These are phyloP conservation scores for Clistopyga incitator DNA, from an alignment of 2,888 invertebrate species.

Conservation along the genomic window DNA sequence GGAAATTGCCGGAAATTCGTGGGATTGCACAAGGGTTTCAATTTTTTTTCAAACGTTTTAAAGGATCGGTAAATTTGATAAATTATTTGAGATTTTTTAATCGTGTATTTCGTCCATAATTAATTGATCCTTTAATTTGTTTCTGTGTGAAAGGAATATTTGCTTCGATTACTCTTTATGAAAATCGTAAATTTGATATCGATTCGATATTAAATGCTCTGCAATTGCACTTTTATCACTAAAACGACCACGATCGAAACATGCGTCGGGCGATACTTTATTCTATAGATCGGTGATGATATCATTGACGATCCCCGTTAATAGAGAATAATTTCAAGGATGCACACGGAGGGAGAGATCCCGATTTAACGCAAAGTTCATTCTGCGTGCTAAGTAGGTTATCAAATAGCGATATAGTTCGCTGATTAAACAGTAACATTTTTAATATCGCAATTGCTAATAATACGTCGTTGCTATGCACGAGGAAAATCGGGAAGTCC, in stretches of 20 bases:
- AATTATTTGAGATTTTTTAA: no score
- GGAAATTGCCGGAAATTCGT: no score
- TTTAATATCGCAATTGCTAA: not conserved
- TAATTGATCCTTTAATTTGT: no score
- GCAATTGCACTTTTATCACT: not conserved
- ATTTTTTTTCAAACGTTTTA: no score
- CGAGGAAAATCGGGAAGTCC: not conserved
- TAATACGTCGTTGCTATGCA: not conserved
- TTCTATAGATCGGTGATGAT: slow-evolving; percentile 49
- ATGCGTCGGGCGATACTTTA: slow-evolving; percentile 22
- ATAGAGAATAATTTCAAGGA: slow-evolving; percentile 66
- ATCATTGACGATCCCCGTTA: slow-evolving; percentile 55
- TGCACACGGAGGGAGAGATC: slow-evolving; percentile 34
- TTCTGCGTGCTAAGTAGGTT: slow-evolving; percentile 43
- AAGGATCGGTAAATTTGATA: no score
- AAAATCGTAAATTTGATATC: not conserved
- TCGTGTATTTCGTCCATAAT: no score
- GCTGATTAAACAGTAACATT: not conserved
- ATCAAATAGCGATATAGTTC: slow-evolving; percentile 17
- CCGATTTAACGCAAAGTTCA: slow-evolving; percentile 56
- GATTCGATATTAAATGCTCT: not conserved
- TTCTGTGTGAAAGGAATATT: no score
- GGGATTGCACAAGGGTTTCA: no score
- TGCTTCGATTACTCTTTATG: not conserved
- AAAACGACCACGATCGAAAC: slow-evolving; percentile 36